Percentiles rank a stretch among this genome's conserved stretches.
phyloP scores from a whole-genome alignment of 92 coral and sea anemone genomes.

The Zoanthus gigantus region DNA sequence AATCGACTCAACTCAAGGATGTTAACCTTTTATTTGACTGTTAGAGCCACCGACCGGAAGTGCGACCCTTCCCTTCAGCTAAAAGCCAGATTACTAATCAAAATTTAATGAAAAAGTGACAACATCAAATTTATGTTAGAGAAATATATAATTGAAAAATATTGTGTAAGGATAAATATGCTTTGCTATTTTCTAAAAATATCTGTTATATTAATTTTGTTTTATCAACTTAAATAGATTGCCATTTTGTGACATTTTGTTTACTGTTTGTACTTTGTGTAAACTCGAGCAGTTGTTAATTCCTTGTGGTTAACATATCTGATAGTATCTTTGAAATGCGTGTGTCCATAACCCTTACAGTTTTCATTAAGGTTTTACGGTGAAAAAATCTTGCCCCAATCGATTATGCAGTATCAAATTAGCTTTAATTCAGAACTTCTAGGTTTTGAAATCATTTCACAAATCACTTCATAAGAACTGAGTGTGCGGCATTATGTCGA shows the following conservation, averaged over 20 bases:
- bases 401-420: too few species aligned
- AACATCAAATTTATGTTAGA: constrained; percentile 6
- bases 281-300: neutral
- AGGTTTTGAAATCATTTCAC: too few species aligned
- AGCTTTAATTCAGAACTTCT: too few species aligned
- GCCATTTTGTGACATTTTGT: neutral
- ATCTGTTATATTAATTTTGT: neutral
- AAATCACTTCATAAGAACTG: too few species aligned
- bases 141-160: constrained; percentile 15
- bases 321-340: neutral
- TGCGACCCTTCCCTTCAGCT: constrained; percentile 10
- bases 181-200: constrained; percentile 7
- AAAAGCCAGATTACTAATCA: constrained; percentile 44
- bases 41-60: constrained; percentile 15
- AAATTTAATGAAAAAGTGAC: constrained; percentile 32
- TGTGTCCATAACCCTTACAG: too few species aligned
- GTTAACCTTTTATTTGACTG: constrained; percentile 27
- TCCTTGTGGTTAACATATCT: neutral
- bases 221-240: neutral
- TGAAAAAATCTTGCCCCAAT: too few species aligned
- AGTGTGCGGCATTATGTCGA: too few species aligned
- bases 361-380: too few species aligned
- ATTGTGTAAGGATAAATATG: neutral
- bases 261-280: neutral
- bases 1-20: constrained; percentile 23